These are phyloP conservation scores for Amphipyra berbera DNA, from an alignment of 2,888 invertebrate genomes.

Conservation along the genomic window DNA sequence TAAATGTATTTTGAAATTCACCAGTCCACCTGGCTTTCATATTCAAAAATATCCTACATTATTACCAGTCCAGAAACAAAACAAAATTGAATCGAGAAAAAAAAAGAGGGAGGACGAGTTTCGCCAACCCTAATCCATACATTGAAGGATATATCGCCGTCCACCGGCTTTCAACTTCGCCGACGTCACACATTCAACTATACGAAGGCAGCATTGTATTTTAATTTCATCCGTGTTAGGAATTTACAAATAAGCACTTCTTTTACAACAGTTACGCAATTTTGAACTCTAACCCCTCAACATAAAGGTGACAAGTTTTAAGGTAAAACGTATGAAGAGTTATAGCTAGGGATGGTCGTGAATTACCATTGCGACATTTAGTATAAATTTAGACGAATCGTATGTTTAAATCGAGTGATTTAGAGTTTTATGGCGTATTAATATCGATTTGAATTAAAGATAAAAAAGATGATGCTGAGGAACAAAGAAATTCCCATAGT, in stretches of 20 bases:
- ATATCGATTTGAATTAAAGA: constrained; percentile 55
- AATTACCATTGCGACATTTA: constrained; percentile 62
- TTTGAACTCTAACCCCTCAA: constrained; percentile 44
- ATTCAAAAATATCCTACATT: too few species aligned
- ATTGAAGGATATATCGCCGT: constrained; percentile 83
- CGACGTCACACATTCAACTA: constrained; percentile 82
- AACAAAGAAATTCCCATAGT: constrained; percentile 7
- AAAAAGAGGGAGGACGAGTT: too few species aligned
- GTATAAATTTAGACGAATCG: constrained; percentile 69
- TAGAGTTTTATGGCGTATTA: constrained; percentile 55
- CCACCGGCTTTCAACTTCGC: constrained; percentile 81
- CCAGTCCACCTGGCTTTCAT: too few species aligned
- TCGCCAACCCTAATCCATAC: constrained; percentile 68
- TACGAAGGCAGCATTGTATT: constrained; percentile 84
- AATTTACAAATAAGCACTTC: constrained; percentile 76
- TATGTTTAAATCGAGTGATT: constrained; percentile 56
- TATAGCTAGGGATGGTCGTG: constrained; percentile 57
- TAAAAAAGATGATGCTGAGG: constrained; percentile 35
- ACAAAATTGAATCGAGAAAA: not conserved
- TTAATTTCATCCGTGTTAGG: constrained; percentile 81
- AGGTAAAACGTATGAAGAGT: constrained; percentile 40
- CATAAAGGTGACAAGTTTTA: constrained; percentile 43
- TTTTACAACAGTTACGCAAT: constrained; percentile 52
- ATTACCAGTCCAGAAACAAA: not conserved
- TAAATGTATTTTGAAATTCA: too few species aligned